Percentiles rank a stretch among this genome's conserved stretches.
Conservation (phyloP, 2,888 invertebrate species). For the Theretra japonica region DNA sequence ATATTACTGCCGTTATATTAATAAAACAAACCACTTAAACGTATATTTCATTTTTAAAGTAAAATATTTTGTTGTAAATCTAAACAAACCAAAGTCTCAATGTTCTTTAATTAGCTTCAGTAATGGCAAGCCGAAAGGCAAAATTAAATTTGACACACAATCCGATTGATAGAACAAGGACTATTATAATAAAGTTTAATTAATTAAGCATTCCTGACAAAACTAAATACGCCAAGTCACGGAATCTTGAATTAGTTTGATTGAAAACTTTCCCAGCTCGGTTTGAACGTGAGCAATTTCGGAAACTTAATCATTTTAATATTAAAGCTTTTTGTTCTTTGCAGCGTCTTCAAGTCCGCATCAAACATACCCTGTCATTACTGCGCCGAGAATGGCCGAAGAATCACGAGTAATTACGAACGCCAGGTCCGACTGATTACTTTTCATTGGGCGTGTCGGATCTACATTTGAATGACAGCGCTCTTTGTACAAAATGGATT, state of each 20-base stretch:
- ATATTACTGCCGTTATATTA: too few species aligned
- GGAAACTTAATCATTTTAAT: constrained; percentile 15
- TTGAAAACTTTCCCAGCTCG: constrained; percentile 18
- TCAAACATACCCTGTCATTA: constrained; percentile 74
- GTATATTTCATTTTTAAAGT: too few species aligned
- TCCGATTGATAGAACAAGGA: constrained; percentile 18
- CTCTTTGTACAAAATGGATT: constrained; percentile 46
- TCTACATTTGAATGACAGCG: constrained; percentile 70
- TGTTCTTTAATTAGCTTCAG: background rate
- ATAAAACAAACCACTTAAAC: too few species aligned
- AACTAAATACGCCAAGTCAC: constrained; percentile 27
- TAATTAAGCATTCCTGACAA: constrained; percentile 24
- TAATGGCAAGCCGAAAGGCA: background rate
- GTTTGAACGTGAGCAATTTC: constrained; percentile 17
- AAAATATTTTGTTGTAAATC: background rate
- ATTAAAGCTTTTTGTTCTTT: constrained; percentile 30
- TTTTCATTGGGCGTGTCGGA: constrained; percentile 62
- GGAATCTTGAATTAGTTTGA: constrained; percentile 28
- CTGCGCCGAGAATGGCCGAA: constrained; percentile 55
- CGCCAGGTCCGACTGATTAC: constrained; percentile 46
- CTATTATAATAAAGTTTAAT: constrained; percentile 22
- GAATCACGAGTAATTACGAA: constrained; percentile 66
- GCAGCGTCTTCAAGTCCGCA: constrained; percentile 35
- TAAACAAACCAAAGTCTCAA: too few species aligned
- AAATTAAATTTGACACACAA: constrained; percentile 15